Conservation (phyloP, 2,888 invertebrate species). For the Fragum fragum region DNA sequence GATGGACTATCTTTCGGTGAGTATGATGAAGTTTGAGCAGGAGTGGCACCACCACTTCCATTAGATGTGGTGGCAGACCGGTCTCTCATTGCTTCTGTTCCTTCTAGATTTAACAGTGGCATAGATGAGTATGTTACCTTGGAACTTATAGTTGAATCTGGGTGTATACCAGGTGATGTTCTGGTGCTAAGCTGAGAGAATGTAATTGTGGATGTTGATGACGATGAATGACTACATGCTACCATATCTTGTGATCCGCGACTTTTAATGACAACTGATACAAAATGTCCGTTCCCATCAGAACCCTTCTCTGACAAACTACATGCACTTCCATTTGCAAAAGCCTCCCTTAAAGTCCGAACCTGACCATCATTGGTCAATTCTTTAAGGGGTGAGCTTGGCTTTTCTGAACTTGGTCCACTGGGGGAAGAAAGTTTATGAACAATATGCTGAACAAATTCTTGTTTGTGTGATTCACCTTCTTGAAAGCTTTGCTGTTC, state of each 20-base stretch:
- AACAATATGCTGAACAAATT: conserved; percentile 80
- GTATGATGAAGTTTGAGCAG: conserved; percentile 34
- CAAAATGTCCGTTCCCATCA: conserved; percentile 62
- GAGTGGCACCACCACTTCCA: conserved; percentile 29
- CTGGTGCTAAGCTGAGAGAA: conserved; percentile 61
- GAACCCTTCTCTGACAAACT: conserved; percentile 40
- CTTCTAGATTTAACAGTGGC: conserved; percentile 74
- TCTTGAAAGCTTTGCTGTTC: conserved; percentile 57
- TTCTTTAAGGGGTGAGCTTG: conserved; percentile 73
- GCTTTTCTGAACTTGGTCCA: conserved; percentile 68
- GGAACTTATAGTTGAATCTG: conserved; percentile 74
- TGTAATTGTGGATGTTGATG: conserved; percentile 70
- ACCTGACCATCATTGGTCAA: conserved; percentile 80
- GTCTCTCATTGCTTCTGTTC: conserved; percentile 69
- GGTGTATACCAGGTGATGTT: conserved; percentile 59
- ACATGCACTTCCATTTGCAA: conserved; percentile 64
- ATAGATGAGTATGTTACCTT: conserved; percentile 76
- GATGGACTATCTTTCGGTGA: conserved; percentile 59
- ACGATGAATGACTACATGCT: conserved; percentile 64
- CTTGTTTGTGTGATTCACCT: conserved; percentile 76
- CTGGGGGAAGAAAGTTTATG: conserved; percentile 76
- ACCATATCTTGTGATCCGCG: conserved; percentile 58
- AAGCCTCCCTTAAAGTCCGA: conserved; percentile 75
- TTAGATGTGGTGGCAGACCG: conserved; percentile 70
- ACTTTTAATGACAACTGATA: conserved; percentile 40